These are phyloP conservation scores for Rotaria sp. DNA, from an alignment of 2,888 invertebrate species.

Conservation along the genomic window DNA sequence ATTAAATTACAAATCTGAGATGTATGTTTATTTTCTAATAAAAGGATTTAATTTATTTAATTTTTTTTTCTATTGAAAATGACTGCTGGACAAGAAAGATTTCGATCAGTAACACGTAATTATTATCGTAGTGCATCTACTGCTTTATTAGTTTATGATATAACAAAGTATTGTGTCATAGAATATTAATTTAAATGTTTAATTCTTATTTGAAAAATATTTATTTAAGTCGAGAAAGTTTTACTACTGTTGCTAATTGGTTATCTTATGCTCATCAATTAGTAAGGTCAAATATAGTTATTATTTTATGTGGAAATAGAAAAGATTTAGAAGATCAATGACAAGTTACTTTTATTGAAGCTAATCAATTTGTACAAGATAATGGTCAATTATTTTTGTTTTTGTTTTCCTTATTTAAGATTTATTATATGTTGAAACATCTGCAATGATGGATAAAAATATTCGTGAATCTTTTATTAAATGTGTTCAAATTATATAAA, in stretches of 20 bases:
- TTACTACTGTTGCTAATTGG: constrained; percentile 60
- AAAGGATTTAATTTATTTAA: neutral
- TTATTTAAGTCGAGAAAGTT: constrained; percentile 56
- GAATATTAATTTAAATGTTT: neutral
- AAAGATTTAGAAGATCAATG: constrained; percentile 72
- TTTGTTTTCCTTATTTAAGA: constrained; percentile 53
- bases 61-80: neutral
- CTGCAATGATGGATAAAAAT: constrained; percentile 75
- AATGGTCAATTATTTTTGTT: constrained; percentile 65
- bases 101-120: constrained; percentile 63
- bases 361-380: constrained; percentile 74
- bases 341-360: constrained; percentile 74
- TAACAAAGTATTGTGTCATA: constrained; percentile 52
- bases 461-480: constrained; percentile 76
- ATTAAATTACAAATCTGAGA: constrained; percentile 65
- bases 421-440: constrained; percentile 72
- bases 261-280: constrained; percentile 71
- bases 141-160: constrained; percentile 58
- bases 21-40: neutral
- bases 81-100: constrained; percentile 42
- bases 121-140: constrained; percentile 65
- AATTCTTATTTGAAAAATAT: neutral
- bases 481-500: constrained; percentile 72
- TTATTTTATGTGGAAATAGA: constrained; percentile 73
- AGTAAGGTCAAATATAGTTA: constrained; percentile 73